These are phyloP conservation scores for Dolichoris vasculosae DNA, from an alignment of 1,140 invertebrate genomes.

Conservation along the genomic window DNA sequence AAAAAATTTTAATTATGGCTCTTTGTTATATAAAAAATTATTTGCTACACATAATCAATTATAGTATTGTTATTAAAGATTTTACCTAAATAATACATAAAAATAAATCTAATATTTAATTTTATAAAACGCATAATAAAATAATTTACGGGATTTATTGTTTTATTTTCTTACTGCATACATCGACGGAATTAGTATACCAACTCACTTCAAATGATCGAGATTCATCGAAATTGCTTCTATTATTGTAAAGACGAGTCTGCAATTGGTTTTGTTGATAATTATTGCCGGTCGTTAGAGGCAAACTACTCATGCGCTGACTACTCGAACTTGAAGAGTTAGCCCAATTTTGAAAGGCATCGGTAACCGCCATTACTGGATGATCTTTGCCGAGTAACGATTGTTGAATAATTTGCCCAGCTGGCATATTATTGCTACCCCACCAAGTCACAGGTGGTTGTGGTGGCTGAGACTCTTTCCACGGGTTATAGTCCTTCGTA, in stretches of 20 bases:
- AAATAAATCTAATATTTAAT: not conserved
- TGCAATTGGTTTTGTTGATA: constrained; percentile 59
- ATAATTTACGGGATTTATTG: not conserved
- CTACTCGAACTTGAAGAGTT: constrained; percentile 54
- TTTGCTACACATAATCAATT: too few species aligned
- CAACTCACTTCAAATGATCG: constrained; percentile 61
- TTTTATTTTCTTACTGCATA: not conserved
- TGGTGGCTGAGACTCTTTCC: constrained; percentile 64
- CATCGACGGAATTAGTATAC: not conserved
- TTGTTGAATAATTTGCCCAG: constrained; percentile 49
- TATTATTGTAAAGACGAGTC: constrained; percentile 51
- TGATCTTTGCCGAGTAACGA: constrained; percentile 56
- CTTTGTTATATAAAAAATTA: too few species aligned
- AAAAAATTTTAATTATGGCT: too few species aligned
- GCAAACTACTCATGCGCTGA: constrained; percentile 55
- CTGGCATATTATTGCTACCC: constrained; percentile 50
- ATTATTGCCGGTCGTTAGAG: constrained; percentile 58
- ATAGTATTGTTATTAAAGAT: too few species aligned
- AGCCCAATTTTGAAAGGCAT: constrained; percentile 63
- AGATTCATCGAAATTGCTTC: constrained; percentile 61
- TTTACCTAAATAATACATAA: too few species aligned
- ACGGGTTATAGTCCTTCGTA: constrained; percentile 62
- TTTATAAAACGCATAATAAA: too few species aligned
- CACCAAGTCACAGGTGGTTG: constrained; percentile 65
- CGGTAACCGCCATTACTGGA: constrained; percentile 40